Conservation (phyloP, 2,797 vertebrate genomes). For the Lacerta bilineata region DNA sequence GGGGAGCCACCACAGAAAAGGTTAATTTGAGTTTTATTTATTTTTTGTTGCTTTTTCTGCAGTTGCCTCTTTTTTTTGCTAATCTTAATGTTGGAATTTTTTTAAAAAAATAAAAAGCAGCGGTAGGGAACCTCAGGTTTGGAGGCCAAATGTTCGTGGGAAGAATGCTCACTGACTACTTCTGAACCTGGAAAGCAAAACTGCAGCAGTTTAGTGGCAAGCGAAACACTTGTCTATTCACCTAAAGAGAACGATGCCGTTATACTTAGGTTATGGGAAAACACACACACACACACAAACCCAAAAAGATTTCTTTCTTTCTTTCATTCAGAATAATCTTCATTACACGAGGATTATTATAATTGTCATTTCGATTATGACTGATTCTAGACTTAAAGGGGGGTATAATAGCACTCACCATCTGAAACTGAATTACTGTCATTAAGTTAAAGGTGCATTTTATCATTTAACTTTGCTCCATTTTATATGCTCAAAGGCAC, state of each 20-base stretch:
- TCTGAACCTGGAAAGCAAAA: constrained; percentile 23
- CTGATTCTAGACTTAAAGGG: constrained; percentile 73
- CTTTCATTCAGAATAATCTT: constrained; percentile 73
- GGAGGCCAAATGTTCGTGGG: no score
- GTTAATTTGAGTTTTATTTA: no score
- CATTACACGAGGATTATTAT: constrained; percentile 65
- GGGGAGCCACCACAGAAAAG: no score
- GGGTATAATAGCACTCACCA: constrained; percentile 67
- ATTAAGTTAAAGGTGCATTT: constrained; percentile 68
- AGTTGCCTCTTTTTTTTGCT: accelerated
- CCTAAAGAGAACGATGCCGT: constrained; percentile 26
- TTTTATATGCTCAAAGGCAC: constrained; percentile 63
- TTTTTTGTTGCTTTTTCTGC: no score
- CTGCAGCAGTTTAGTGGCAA: not conserved
- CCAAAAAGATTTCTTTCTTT: constrained; percentile 37
- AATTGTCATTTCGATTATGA: constrained; percentile 75
- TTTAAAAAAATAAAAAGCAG: no score
- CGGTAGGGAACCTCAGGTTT: no score
- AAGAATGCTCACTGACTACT: not conserved
- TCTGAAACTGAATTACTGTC: constrained; percentile 70
- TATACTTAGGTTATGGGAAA: constrained; percentile 49
- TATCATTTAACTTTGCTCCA: constrained; percentile 67
- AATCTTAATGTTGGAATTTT: no score
- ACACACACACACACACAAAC: constrained; percentile 40
- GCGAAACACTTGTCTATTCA: constrained; percentile 46